Percentiles rank a stretch among this genome's conserved stretches.
phyloP scores from a whole-genome alignment of 1,140 invertebrate species.

The Habropoda laboriosa region DNA sequence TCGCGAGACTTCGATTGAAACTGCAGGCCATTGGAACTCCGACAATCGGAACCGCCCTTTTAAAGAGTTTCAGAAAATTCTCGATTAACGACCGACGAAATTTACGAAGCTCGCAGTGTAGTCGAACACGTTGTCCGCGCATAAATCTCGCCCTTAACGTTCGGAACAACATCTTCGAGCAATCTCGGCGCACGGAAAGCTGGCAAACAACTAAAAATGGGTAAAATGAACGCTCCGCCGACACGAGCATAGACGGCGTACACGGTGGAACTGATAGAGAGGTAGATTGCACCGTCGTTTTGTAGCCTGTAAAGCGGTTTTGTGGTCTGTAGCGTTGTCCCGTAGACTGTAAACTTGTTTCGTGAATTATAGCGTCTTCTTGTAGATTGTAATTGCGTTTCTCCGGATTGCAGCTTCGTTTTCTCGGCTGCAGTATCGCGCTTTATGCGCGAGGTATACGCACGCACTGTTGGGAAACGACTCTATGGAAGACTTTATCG shows the following conservation, averaged over 20 bases:
- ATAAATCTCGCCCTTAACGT: not conserved
- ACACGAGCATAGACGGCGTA: not conserved
- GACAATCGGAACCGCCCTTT: not conserved
- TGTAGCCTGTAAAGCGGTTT: constrained; percentile 32
- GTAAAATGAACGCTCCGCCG: constrained; percentile 2
- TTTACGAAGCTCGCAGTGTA: not conserved
- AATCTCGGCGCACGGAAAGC: not conserved
- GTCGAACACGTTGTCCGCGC: not conserved
- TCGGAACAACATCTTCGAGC: not conserved
- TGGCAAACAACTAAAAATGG: not conserved
- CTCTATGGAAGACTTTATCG: not conserved
- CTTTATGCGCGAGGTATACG: not conserved
- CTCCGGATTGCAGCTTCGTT: constrained; percentile 5
- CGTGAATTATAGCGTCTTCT: constrained; percentile 32
- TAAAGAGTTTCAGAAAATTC: not conserved
- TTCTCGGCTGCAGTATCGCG: not conserved
- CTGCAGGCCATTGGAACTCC: not conserved
- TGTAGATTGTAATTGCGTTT: constrained; percentile 31
- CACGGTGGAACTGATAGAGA: constrained; percentile 23
- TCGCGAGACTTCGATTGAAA: not conserved
- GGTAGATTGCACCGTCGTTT: constrained; percentile 27
- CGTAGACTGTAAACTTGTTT: constrained; percentile 30
- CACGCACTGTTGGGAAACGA: not conserved
- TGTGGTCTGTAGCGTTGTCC: constrained; percentile 28
- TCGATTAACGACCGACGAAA: constrained; percentile 19